A percentile compares a stretch with the other conserved stretches of the same genome.
Evolutionary conservation across 2,113 vertebrate genomes (phyloP).

Genomic region (Illadopsis cleaveri): DNA sequence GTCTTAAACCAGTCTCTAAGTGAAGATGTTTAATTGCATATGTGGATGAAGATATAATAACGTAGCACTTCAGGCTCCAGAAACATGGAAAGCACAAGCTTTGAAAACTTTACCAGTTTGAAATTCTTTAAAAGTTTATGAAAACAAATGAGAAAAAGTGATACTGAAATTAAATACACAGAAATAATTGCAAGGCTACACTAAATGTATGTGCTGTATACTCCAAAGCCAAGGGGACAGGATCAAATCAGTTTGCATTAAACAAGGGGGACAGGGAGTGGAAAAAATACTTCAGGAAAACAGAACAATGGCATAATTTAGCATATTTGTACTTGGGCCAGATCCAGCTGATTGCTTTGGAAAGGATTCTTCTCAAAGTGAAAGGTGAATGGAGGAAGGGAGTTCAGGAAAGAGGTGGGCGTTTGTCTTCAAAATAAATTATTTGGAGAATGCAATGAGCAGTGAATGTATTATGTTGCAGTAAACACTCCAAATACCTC

Average conservation of each 20-base stretch:
- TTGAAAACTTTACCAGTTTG: not conserved
- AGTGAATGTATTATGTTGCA: not conserved
- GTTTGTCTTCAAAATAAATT: not conserved
- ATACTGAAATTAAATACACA: not conserved
- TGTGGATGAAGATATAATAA: not conserved
- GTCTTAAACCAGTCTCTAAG: not conserved
- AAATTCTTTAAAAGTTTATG: not conserved
- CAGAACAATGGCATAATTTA: constrained; percentile 1
- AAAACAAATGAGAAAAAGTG: not conserved
- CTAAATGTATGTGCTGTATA: not conserved
- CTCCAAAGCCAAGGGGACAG: not conserved
- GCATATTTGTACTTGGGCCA: not conserved
- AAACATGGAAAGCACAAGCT: not conserved
- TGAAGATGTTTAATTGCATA: not conserved
- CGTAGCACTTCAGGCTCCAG: not conserved
- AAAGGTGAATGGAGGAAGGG: not conserved
- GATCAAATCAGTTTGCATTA: not conserved
- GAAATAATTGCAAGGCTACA: not conserved
- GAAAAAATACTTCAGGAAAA: not conserved
- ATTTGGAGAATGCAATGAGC: not conserved
- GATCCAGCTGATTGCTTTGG: not conserved
- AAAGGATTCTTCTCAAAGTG: constrained; percentile 4
- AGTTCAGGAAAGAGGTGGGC: not conserved
- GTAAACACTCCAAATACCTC: not conserved
- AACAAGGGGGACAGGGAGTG: not conserved